Evolutionary conservation across 2,888 invertebrate genomes (phyloP), one percentile per base, ranked within the genome.

Genomic region (Drosophila mayaguana): DNA sequence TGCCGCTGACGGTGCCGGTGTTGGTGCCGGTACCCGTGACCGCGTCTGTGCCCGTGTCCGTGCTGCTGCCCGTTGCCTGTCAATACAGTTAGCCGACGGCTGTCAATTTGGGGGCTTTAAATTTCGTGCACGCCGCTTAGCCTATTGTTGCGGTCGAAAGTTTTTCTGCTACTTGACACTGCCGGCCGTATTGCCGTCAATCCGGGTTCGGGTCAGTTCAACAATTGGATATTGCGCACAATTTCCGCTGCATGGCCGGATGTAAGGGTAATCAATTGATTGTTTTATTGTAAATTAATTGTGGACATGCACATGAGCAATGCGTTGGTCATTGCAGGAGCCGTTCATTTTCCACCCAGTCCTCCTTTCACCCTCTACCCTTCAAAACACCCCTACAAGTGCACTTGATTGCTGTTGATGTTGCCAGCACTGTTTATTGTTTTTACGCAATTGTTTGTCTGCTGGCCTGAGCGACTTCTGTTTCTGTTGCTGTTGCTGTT

Each of bases 211-310:
- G 36, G 42, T 28, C 38, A 70, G 80, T 73, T 75, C 81, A 80
- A 85, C 79, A 81, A 82, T 78, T 76, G 85, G 78, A 89, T 85
- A 89, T 85, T 77, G 83, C 72, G 80, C 68, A 74, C 89, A 90
- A 91, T 91, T 87, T 89, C 89, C 91, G 89, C 63, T 80, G 68
- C 74, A 80, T 80, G 81, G 63, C 68, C 91, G 91, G 87, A 89
- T 80, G 77, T 78, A 85, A 78, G 82, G 81, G 81, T 89, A 91
- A 90, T 90, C 89, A 91, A 89, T 91, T 91, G 91, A 90, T 91
- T 91, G 89, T 88, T 90, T 91, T 90, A 91, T 89, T 91, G 89
- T 84, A 65, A 81, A 84, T 88, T 89, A 88, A 86, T 89, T 89
- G 90, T 82, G 86, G 88, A 72, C 88, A 85, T 89, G 82, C 77